These are phyloP conservation scores for Karalla daura DNA, from an alignment of 2,797 vertebrate species.

Conservation along the genomic window DNA sequence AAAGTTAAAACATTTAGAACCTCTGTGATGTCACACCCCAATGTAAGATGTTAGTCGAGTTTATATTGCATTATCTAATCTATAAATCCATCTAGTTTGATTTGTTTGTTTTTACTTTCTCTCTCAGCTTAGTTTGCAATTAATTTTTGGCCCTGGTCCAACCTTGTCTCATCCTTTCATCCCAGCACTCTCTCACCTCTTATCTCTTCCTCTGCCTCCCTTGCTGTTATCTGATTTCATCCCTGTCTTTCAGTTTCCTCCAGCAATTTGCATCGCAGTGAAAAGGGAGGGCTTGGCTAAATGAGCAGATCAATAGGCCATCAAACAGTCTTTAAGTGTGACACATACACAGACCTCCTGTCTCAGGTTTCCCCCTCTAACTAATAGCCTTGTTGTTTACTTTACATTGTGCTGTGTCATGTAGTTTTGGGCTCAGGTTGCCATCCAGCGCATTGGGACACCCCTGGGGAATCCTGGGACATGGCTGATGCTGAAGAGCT, in stretches of 20 bases:
- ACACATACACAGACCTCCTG: conserved; percentile 63
- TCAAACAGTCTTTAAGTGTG: conserved; percentile 84
- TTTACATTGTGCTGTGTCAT: conserved; percentile 86
- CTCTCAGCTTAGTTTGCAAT: conserved; percentile 19
- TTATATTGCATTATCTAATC: background rate
- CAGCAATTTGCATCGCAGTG: conserved; percentile 79
- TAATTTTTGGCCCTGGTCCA: conserved; percentile 41
- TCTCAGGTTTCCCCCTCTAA: conserved; percentile 87
- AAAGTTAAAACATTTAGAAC: too few species aligned
- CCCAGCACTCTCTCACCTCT: conserved; percentile 32
- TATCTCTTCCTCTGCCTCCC: conserved; percentile 61
- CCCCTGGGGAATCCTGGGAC: conserved; percentile 28
- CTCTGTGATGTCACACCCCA: too few species aligned
- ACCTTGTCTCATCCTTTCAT: conserved; percentile 9
- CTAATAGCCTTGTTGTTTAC: conserved; percentile 90
- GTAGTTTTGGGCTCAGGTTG: conserved; percentile 64
- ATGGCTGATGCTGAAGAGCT: background rate
- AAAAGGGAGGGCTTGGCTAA: conserved; percentile 81
- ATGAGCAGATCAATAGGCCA: conserved; percentile 89
- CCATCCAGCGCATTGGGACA: conserved; percentile 34
- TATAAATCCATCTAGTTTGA: background rate
- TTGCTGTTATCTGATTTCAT: conserved; percentile 72
- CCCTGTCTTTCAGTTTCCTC: conserved; percentile 85
- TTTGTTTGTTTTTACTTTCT: conserved; percentile 13
- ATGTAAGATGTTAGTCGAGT: too few species aligned